Conservation (phyloP, 2,888 invertebrate genomes). For the Autographa pulchrina region DNA sequence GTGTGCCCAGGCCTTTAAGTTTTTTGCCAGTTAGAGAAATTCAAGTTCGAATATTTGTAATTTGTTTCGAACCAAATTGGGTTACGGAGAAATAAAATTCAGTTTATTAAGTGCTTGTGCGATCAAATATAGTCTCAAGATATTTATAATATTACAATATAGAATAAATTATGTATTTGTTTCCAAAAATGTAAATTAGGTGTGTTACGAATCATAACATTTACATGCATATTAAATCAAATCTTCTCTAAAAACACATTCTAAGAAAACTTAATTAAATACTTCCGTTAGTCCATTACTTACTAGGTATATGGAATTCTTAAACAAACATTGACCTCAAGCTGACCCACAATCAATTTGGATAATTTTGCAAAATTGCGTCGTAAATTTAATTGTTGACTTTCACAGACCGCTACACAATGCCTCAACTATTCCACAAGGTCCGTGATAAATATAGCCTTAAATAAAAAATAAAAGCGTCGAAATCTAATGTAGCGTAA, state of each 20-base stretch:
- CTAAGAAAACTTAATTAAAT: constrained; percentile 35
- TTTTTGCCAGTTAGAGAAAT: constrained; percentile 34
- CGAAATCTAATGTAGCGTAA: constrained; percentile 66
- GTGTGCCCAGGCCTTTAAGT: too few species aligned
- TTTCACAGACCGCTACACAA: constrained; percentile 53
- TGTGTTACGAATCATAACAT: not conserved
- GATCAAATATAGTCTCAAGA: not conserved
- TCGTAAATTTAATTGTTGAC: constrained; percentile 57
- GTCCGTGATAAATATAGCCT: constrained; percentile 55
- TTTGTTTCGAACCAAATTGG: constrained; percentile 9
- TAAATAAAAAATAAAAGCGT: constrained; percentile 63
- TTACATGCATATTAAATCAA: constrained; percentile 5
- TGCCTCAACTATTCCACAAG: constrained; percentile 44
- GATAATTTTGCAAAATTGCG: constrained; percentile 54
- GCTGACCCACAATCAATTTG: constrained; percentile 56
- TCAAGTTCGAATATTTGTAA: constrained; percentile 19
- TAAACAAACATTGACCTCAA: constrained; percentile 38
- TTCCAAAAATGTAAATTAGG: not conserved
- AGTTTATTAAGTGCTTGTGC: not conserved
- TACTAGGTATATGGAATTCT: constrained; percentile 35
- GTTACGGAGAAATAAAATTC: not conserved
- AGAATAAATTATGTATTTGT: not conserved
- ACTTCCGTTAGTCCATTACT: constrained; percentile 49
- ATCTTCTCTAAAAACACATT: constrained; percentile 7
- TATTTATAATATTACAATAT: not conserved